Evolutionary conservation across 2,888 invertebrate species (phyloP).

Genomic region (Prenolepis imparis): DNA sequence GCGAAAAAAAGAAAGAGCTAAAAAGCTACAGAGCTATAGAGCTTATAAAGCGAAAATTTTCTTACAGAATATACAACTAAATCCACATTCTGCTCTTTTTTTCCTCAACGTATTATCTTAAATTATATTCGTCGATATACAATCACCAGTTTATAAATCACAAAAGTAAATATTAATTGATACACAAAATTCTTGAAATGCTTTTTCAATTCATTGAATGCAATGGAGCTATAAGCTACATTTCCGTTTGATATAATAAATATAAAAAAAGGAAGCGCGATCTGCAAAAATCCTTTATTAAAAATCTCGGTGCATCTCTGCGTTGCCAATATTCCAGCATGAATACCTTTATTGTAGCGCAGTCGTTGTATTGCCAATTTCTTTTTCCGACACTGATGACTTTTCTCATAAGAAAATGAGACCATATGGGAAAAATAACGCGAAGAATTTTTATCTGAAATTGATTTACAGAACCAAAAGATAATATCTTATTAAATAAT

Average conservation of each 20-base stretch:
- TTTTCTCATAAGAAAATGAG: background rate
- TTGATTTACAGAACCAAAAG: background rate
- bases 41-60: too few relatives aligned
- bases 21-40: too few relatives aligned
- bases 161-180: constrained; percentile 59
- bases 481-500: background rate
- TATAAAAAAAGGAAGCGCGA: background rate
- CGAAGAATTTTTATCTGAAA: background rate
- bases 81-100: background rate
- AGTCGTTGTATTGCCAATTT: constrained; percentile 11
- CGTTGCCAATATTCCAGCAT: background rate
- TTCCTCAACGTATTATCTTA: constrained; percentile 16
- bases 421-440: background rate
- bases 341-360: background rate
- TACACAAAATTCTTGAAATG: constrained; percentile 54
- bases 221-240: constrained; percentile 49
- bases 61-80: too few relatives aligned
- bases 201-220: constrained; percentile 67
- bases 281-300: constrained; percentile 4
- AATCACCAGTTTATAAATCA: constrained; percentile 48
- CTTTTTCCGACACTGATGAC: background rate
- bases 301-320: constrained; percentile 9
- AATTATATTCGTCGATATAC: constrained; percentile 48
- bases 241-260: constrained; percentile 29
- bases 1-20: too few relatives aligned